A percentile compares a stretch with the other conserved stretches of the same genome.
phyloP scores from a whole-genome alignment of 2,888 invertebrate species.

The Nomada ruficornis region DNA sequence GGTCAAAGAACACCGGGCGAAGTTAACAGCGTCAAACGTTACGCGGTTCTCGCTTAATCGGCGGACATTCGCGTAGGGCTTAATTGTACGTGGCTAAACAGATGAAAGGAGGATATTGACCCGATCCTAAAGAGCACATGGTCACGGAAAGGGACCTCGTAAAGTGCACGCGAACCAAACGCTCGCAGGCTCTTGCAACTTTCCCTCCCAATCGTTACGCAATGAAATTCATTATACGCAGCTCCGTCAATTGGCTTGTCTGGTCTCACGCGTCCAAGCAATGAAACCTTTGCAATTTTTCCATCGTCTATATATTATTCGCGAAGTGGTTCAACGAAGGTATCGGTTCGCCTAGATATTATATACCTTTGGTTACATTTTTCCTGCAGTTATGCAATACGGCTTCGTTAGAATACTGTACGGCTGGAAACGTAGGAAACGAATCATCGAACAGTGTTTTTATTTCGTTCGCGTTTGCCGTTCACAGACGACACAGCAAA shows the following conservation, averaged over 20 bases:
- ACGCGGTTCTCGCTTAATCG: constrained; percentile 59
- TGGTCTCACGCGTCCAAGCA: constrained; percentile 31
- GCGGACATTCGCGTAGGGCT: constrained; percentile 66
- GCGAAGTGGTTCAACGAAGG: not conserved
- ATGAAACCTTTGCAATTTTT: constrained; percentile 36
- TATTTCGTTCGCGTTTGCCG: too few relatives aligned
- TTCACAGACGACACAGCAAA: too few relatives aligned
- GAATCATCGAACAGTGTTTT: not conserved
- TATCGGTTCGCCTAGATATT: not conserved
- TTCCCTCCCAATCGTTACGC: constrained; percentile 69
- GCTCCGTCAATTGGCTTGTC: constrained; percentile 28
- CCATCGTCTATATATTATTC: constrained; percentile 11
- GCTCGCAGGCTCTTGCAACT: constrained; percentile 63
- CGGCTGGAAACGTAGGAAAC: too few relatives aligned
- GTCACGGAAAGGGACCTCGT: constrained; percentile 72
- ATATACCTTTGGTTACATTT: not conserved
- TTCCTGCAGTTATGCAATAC: not conserved
- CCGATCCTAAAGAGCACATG: constrained; percentile 71
- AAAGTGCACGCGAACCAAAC: constrained; percentile 67
- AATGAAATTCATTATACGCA: constrained; percentile 67
- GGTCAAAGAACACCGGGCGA: constrained; percentile 43
- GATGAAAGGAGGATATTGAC: constrained; percentile 74
- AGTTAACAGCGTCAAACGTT: constrained; percentile 44
- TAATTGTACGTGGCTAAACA: constrained; percentile 66
- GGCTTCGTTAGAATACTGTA: not conserved